phyloP scores from a whole-genome alignment of 2,113 vertebrate species.

The Struthio camelus region DNA sequence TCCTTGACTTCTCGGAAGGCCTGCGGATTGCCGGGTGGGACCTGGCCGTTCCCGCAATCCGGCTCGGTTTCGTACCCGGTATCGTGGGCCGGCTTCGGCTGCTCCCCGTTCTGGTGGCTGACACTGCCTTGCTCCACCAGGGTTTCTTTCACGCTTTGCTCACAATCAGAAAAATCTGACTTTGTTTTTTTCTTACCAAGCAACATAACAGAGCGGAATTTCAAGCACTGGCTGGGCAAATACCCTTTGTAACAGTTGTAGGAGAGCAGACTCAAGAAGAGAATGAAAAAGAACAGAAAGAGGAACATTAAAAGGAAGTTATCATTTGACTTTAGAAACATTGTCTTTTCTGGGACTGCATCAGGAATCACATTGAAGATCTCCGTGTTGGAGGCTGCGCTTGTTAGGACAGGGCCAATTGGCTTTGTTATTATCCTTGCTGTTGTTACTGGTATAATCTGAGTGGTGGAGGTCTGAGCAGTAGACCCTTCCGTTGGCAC shows the following conservation, averaged over 20 bases:
- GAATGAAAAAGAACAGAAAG: conserved; percentile 89
- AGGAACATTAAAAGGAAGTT: conserved; percentile 87
- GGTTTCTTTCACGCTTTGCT: conserved; percentile 86
- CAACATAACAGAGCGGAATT: conserved; percentile 83
- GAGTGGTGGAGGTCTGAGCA: conserved; percentile 57
- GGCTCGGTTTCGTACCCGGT: conserved; percentile 94
- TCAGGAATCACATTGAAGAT: conserved; percentile 74
- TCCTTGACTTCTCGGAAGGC: conserved; percentile 70
- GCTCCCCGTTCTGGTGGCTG: conserved; percentile 83
- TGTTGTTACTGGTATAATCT: conserved; percentile 61
- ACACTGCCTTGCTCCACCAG: conserved; percentile 81
- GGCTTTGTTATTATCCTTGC: conserved; percentile 75
- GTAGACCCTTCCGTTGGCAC: conserved; percentile 64
- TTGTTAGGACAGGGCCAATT: conserved; percentile 65
- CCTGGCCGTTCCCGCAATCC: conserved; percentile 84
- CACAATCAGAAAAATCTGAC: conserved; percentile 85
- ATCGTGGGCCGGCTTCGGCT: conserved; percentile 83
- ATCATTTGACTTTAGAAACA: conserved; percentile 88
- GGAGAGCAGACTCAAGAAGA: conserved; percentile 84
- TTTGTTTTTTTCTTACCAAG: conserved; percentile 84
- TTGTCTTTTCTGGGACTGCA: conserved; percentile 75
- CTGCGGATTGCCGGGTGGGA: conserved; percentile 75
- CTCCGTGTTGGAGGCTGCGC: conserved; percentile 68
- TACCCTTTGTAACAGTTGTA: conserved; percentile 98
- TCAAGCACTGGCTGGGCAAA: conserved; percentile 89